Percentiles rank a stretch among this genome's conserved stretches.
Evolutionary conservation across 2,113 vertebrate species (phyloP).

Genomic region (Toxotes chatareus): DNA sequence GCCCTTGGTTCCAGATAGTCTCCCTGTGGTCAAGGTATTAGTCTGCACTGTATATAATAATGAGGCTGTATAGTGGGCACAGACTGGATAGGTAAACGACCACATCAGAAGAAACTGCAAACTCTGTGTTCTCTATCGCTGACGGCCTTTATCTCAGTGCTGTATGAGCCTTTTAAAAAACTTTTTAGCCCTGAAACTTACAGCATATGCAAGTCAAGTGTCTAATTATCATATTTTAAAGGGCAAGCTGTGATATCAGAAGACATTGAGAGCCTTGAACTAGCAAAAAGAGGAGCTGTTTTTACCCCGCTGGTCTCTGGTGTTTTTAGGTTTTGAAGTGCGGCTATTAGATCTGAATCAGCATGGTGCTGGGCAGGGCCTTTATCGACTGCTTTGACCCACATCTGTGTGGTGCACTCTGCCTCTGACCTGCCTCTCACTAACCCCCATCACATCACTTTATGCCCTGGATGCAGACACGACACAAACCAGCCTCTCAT

Average conservation of each 20-base stretch:
- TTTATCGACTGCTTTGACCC: slow-evolving; percentile 73
- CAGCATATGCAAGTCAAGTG: not conserved
- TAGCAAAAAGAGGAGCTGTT: slow-evolving; percentile 15
- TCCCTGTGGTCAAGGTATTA: slow-evolving; percentile 56
- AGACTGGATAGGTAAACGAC: slow-evolving; percentile 18
- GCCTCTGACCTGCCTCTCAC: slow-evolving; percentile 51
- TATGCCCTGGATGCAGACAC: slow-evolving; percentile 11
- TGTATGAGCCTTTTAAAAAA: not conserved
- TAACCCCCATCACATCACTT: slow-evolving; percentile 49
- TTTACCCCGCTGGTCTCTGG: not conserved
- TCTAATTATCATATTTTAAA: slow-evolving; percentile 13
- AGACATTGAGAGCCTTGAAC: slow-evolving; percentile 15
- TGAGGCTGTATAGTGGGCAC: slow-evolving; percentile 20
- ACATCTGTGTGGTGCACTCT: slow-evolving; percentile 41
- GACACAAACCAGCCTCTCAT: not conserved
- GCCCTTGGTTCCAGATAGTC: slow-evolving; percentile 58
- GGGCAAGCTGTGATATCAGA: slow-evolving; percentile 1
- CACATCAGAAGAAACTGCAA: slow-evolving; percentile 16
- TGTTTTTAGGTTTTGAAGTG: slow-evolving; percentile 40
- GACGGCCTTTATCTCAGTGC: not conserved
- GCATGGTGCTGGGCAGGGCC: slow-evolving; percentile 31
- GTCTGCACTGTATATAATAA: slow-evolving; percentile 36
- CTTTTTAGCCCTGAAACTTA: not conserved
- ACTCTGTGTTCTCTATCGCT: slow-evolving; percentile 1
- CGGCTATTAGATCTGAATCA: slow-evolving; percentile 60